Conservation (phyloP, 2,888 invertebrate species). For the Dryococelus australis region DNA sequence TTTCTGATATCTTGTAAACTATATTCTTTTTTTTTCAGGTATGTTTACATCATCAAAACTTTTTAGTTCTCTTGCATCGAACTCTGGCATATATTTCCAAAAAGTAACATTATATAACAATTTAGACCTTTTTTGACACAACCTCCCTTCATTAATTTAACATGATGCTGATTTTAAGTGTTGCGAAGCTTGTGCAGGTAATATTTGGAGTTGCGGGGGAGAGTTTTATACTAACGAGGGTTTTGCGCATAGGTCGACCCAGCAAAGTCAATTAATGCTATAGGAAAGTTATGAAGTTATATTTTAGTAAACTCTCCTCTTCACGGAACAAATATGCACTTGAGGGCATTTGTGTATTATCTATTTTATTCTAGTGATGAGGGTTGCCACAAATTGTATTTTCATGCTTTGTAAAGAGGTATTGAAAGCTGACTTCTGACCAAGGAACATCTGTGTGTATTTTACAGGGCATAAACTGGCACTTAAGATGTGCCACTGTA, state of each 20-base stretch:
- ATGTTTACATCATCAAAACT: not conserved
- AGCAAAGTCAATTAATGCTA: not conserved
- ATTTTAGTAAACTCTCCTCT: conserved; percentile 10
- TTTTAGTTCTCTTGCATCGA: not conserved
- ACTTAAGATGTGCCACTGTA: not conserved
- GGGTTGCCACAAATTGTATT: not conserved
- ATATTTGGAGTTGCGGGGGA: not conserved
- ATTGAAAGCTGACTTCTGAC: not conserved
- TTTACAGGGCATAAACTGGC: not conserved
- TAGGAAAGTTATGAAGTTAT: not conserved
- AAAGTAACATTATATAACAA: not conserved
- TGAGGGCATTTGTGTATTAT: not conserved
- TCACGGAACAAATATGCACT: not conserved
- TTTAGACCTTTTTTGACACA: too few species aligned
- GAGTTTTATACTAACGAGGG: not conserved
- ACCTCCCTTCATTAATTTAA: too few species aligned
- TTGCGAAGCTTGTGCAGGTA: not conserved
- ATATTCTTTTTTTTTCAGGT: not conserved
- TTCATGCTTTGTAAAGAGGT: not conserved
- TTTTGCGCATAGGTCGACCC: not conserved
- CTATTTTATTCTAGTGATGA: not conserved
- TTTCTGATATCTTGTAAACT: not conserved
- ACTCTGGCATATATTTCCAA: not conserved
- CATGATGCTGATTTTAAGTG: too few species aligned
- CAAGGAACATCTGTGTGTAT: not conserved